Conservation (phyloP, 2,888 invertebrate species). For the Drosophila fungiperda region DNA sequence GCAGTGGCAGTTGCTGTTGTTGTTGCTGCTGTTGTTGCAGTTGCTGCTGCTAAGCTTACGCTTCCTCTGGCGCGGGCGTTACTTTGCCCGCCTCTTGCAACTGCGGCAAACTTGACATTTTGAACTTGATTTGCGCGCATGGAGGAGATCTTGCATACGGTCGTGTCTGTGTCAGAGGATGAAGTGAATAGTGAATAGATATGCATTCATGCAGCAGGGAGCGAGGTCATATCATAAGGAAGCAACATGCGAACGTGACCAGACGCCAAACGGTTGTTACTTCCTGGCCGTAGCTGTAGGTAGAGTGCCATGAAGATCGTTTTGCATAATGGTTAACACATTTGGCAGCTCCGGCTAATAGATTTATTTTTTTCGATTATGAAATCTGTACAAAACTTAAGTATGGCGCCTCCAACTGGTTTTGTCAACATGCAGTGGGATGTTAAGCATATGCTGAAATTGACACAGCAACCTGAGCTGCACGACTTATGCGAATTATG, state of each 20-base stretch:
- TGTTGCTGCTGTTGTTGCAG: conserved; percentile 11
- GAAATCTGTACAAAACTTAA: conserved; percentile 53
- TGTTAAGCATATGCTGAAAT: conserved; percentile 12
- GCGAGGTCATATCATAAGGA: conserved; percentile 50
- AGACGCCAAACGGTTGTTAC: conserved; percentile 20
- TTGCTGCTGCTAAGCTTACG: conserved; percentile 24
- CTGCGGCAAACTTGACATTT: conserved; percentile 73
- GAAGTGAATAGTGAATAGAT: conserved; percentile 1
- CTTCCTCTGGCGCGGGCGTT: conserved; percentile 57
- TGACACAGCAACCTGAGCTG: conserved; percentile 36
- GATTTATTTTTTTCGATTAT: conserved; percentile 56
- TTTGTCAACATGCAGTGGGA: conserved; percentile 52
- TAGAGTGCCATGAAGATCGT: conserved; percentile 31
- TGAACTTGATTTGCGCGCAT: conserved; percentile 65
- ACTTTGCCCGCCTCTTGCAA: conserved; percentile 19
- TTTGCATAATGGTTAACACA: conserved; percentile 75
- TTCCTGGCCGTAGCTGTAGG: conserved; percentile 38
- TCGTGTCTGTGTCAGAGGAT: conserved; percentile 35
- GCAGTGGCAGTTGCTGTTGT: neutral
- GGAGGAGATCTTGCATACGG: conserved; percentile 10
- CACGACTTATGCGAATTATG: conserved; percentile 31
- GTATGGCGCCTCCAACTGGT: conserved; percentile 60
- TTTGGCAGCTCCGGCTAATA: conserved; percentile 36
- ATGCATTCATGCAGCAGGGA: neutral
- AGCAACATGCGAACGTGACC: conserved; percentile 57